Conservation (phyloP, 1,140 invertebrate species). For the Panagrolaimus sp. region DNA sequence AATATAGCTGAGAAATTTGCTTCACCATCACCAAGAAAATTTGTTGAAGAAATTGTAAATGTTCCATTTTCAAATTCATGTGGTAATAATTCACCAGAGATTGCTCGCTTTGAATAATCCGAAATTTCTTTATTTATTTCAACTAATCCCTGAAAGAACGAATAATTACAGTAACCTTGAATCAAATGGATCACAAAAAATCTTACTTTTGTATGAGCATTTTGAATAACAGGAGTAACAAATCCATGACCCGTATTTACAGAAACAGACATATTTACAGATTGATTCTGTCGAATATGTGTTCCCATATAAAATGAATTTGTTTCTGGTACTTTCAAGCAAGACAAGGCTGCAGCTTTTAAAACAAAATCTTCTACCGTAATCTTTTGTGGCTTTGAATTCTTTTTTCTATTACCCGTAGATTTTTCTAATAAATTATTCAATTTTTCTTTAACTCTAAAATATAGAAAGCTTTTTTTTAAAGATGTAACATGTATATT, state of each 20-base stretch:
- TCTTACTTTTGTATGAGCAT: constrained; percentile 75
- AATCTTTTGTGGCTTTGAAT: constrained; percentile 66
- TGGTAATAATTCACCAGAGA: constrained; percentile 86
- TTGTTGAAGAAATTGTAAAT: constrained; percentile 86
- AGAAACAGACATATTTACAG: constrained; percentile 91
- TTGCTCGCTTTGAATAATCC: constrained; percentile 77
- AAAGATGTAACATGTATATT: not conserved
- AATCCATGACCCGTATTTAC: constrained; percentile 89
- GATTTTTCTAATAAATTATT: not conserved
- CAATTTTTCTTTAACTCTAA: not conserved
- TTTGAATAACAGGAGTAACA: constrained; percentile 93
- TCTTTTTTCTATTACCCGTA: not conserved
- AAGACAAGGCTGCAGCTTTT: constrained; percentile 87
- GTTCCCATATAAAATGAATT: constrained; percentile 92
- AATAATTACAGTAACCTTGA: not conserved
- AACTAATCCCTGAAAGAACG: constrained; percentile 68
- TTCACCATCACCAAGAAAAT: constrained; percentile 80
- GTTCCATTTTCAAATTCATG: constrained; percentile 82
- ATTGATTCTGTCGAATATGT: constrained; percentile 85
- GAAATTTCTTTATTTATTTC: constrained; percentile 81
- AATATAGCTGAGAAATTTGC: constrained; percentile 70
- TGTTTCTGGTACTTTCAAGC: constrained; percentile 82
- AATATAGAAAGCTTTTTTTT: not conserved
- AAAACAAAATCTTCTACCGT: constrained; percentile 96
- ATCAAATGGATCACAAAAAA: constrained; percentile 11